phyloP scores from a whole-genome alignment of 2,797 vertebrate genomes.

The Chlorospingus semifuscus region DNA sequence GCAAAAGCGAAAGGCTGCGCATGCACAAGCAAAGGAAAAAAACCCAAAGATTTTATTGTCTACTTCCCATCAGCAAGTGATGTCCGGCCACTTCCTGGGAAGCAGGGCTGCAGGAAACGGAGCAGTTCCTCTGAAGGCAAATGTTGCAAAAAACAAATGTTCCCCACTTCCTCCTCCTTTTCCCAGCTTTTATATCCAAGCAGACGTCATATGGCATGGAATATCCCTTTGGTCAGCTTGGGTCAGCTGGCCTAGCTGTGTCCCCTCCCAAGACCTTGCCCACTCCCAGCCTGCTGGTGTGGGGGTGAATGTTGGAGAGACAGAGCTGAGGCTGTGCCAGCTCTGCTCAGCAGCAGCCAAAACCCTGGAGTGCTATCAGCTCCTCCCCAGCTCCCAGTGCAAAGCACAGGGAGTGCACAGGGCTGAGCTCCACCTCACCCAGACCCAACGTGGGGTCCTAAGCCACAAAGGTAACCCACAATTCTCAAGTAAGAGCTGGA shows the following conservation, averaged over 20 bases:
- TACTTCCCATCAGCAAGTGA: not conserved
- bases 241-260: not conserved
- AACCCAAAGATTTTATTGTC: not conserved
- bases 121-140: not conserved
- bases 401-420: not conserved
- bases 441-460: fast-evolving
- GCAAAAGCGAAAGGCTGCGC: fast-evolving
- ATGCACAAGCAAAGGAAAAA: not conserved
- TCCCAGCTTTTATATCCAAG: not conserved
- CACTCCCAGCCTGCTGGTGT: not conserved
- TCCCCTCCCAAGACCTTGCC: not conserved
- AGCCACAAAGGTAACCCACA: not conserved
- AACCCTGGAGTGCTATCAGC: not conserved
- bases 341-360: not conserved
- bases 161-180: not conserved
- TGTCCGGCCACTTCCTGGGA: not conserved
- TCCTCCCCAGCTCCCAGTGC: not conserved
- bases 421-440: not conserved
- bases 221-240: not conserved
- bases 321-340: not conserved
- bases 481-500: not conserved
- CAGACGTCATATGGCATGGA: not conserved
- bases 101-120: not conserved
- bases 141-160: not conserved
- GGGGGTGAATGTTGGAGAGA: not conserved